These are phyloP conservation scores for Helostoma temminkii DNA, from an alignment of 2,797 vertebrate genomes.

Conservation along the genomic window DNA sequence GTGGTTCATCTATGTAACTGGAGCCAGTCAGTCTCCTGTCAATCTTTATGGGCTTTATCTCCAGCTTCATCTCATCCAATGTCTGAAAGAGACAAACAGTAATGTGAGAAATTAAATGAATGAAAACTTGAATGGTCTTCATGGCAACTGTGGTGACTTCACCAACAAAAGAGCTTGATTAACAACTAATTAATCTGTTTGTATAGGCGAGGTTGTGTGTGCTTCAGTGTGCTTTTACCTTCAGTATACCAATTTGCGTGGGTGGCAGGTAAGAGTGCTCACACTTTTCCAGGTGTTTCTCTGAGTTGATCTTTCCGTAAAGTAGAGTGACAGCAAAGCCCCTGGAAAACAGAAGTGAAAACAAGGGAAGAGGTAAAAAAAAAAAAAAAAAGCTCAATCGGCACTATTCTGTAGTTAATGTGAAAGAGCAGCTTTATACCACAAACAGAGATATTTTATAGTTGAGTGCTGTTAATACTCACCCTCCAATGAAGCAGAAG, in stretches of 20 bases:
- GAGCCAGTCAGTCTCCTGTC: slow-evolving; percentile 97
- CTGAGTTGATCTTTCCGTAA: slow-evolving; percentile 98
- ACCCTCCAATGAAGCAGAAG: slow-evolving; percentile 98
- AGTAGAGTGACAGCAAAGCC: slow-evolving; percentile 95
- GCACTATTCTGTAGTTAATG: not conserved
- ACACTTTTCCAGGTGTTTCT: slow-evolving; percentile 96
- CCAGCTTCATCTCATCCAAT: slow-evolving; percentile 96
- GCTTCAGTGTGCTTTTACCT: slow-evolving; percentile 81
- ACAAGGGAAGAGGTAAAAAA: not conserved
- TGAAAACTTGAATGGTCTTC: not conserved
- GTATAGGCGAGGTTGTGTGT: not conserved
- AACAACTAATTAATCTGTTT: slow-evolving; percentile 12
- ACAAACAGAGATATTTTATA: not conserved
- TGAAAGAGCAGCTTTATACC: not conserved
- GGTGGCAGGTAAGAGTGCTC: slow-evolving; percentile 95
- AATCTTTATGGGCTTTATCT: slow-evolving; percentile 93
- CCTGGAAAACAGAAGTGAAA: slow-evolving; percentile 79
- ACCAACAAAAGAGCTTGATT: slow-evolving; percentile 11
- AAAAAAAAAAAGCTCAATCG: too few species aligned
- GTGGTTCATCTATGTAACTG: slow-evolving; percentile 97
- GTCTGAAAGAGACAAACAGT: slow-evolving; percentile 81
- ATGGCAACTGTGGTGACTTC: not conserved
- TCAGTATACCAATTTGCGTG: slow-evolving; percentile 90
- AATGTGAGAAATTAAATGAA: not conserved
- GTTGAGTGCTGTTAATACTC: slow-evolving; percentile 73